Conservation (phyloP, 53 echinoderm and acorn worm genomes). For the Antedon mediterranea region DNA sequence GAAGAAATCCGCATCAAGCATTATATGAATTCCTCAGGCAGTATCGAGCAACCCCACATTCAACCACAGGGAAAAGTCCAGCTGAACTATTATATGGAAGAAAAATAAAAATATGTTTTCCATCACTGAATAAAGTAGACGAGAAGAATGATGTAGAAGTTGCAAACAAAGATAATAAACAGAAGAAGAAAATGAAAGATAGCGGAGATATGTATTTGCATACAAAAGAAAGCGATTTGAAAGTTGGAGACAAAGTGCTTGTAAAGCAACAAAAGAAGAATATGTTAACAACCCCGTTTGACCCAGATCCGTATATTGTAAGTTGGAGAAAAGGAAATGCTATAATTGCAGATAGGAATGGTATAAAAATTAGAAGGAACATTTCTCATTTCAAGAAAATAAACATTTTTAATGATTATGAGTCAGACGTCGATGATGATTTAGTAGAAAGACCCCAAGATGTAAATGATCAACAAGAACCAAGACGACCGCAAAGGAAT, state of each 20-base stretch:
- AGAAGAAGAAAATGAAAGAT: neutral
- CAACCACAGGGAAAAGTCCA: conserved; percentile 8
- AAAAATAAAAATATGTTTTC: conserved; percentile 11
- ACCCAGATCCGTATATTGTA: conserved; percentile 33
- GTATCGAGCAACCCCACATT: conserved; percentile 35
- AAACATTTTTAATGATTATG: neutral
- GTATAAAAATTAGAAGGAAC: conserved; percentile 18
- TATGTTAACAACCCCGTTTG: conserved; percentile 27
- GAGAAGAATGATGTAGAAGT: neutral
- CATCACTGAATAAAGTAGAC: neutral
- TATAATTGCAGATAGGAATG: conserved; percentile 22
- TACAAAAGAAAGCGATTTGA: conserved; percentile 15
- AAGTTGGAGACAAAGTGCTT: conserved; percentile 33
- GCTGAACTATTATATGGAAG: conserved; percentile 9
- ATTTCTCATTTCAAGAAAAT: conserved; percentile 44
- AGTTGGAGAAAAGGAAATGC: conserved; percentile 21
- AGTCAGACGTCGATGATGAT: no score
- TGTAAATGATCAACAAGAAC: no score
- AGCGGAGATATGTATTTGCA: neutral
- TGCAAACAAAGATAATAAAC: neutral
- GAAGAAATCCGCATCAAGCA: conserved; percentile 15
- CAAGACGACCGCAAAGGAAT: no score
- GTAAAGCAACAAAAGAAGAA: no score
- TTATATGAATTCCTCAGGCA: conserved; percentile 18
- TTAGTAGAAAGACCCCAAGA: no score